Percentiles rank a stretch among this genome's conserved stretches.
Evolutionary conservation across 2,888 invertebrate genomes (phyloP).

Genomic region (Mayetiola destructor): DNA sequence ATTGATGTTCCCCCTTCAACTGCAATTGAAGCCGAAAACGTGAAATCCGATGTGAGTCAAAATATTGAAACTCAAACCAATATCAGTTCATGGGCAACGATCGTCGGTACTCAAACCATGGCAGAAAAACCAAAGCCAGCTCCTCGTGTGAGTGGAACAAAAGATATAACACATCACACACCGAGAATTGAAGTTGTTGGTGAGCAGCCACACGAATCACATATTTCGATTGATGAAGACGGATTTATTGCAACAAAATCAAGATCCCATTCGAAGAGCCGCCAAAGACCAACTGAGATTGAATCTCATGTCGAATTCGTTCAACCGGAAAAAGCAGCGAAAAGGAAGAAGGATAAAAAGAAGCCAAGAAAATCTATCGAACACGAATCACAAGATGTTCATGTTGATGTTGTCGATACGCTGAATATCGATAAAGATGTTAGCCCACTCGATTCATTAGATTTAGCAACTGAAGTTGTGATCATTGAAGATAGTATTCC

Average conservation of each 20-base stretch:
- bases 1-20: not conserved
- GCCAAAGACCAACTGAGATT: not conserved
- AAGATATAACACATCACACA: not conserved
- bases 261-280: slow-evolving; percentile 34
- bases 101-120: slow-evolving; percentile 14
- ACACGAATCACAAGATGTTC: too few species aligned
- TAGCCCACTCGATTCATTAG: too few species aligned
- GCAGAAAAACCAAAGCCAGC: not conserved
- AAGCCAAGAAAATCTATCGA: too few species aligned
- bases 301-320: not conserved
- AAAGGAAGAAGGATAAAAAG: not conserved
- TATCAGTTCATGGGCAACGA: slow-evolving; percentile 17
- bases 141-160: slow-evolving; percentile 16
- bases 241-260: slow-evolving; percentile 39
- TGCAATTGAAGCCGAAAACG: not conserved
- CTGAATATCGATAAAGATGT: too few species aligned
- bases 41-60: not conserved
- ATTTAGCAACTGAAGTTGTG: too few species aligned
- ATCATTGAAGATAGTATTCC: too few species aligned
- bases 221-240: slow-evolving; percentile 25
- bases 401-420: too few species aligned
- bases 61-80: not conserved
- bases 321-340: not conserved
- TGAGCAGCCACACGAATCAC: not conserved
- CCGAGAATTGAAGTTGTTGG: slow-evolving; percentile 15